These are phyloP conservation scores for Semaprochilodus insignis DNA, from an alignment of 2,797 vertebrate species.

Conservation along the genomic window DNA sequence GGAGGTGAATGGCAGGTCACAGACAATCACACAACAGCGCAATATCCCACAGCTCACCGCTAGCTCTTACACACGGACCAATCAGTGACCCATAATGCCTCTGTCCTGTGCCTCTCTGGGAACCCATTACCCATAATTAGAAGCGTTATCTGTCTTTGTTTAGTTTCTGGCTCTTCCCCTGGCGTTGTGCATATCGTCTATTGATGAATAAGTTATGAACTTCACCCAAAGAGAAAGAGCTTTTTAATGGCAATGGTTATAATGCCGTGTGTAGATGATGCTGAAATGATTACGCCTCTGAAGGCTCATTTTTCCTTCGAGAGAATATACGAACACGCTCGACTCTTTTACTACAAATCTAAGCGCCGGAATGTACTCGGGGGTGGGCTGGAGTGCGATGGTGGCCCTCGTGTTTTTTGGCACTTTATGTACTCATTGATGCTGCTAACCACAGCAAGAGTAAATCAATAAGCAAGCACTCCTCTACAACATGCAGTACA, in stretches of 20 bases:
- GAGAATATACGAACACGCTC: background rate
- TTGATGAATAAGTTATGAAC: conserved; percentile 35
- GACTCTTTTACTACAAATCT: background rate
- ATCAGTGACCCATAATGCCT: conserved; percentile 43
- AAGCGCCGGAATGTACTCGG: background rate
- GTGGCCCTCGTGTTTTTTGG: background rate
- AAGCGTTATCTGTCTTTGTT: conserved; percentile 30
- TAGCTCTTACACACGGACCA: conserved; percentile 43
- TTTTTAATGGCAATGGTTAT: conserved; percentile 13
- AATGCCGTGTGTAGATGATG: background rate
- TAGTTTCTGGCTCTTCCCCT: conserved; percentile 7
- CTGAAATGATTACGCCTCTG: background rate
- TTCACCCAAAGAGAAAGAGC: conserved; percentile 1
- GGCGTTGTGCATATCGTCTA: background rate
- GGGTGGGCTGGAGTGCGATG: background rate
- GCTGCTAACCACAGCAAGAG: conserved; percentile 2
- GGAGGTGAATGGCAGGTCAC: conserved; percentile 28
- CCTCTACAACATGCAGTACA: conserved; percentile 12
- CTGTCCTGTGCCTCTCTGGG: background rate
- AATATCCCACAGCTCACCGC: background rate
- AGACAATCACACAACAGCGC: conserved; percentile 17
- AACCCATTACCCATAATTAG: conserved; percentile 36
- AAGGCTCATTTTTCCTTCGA: background rate
- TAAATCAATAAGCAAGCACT: conserved; percentile 19
- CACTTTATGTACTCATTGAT: background rate